Evolutionary conservation across 2,888 invertebrate species (phyloP), one percentile per base, ranked within the genome.

Genomic region (Reticulitermes lucifugus): DNA sequence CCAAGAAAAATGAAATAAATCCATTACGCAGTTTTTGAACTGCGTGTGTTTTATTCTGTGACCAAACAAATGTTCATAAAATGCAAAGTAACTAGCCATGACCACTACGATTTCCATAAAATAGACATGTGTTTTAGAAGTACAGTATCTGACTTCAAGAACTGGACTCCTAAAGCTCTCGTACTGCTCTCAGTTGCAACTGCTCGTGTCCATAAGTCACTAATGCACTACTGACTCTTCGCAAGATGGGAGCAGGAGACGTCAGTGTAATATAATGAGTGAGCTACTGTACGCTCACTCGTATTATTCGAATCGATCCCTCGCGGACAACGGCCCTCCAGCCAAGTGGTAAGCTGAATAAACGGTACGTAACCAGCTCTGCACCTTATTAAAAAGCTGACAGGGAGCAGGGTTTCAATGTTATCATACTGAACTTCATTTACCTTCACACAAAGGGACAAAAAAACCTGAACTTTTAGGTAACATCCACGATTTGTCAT

Each of bases 231-330:
- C 41, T 73, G 73, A 6, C 7, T 41, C 25, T 41, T 7, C 9
- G 35, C 73, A 73, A 73, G 41, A 73, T 14, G 12, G 73, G 21
- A 73, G 73, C 73, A 41, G 41, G 14, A 41, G 73, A 21, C 14
- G 73, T 41, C 41, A 73, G 65, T 25, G 25, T n/a, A 65, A 65
- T 65, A 73, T 73, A 73, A 73, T 73, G 73, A 73, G 35, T n/a
- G 21, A 41, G 41, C 73, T 73, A 73, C 73, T 73, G 73, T 7
- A 6, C 10, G 1, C 60, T 60, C n/a, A 60, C 22, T 60, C 21
- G 60, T n/a, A 65, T 65, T 65, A 65, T 65, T 73, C 29, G 73
- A 73, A 73, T 73, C 41, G 73, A 73, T 73, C 41, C 73, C 73
- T 73, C 73, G 5, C 73, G 35, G 14, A 29, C 41, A 73, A 35